Base-by-base conservation (phyloP, 2,888 invertebrate species). In the Clusia tigrina region DNA sequence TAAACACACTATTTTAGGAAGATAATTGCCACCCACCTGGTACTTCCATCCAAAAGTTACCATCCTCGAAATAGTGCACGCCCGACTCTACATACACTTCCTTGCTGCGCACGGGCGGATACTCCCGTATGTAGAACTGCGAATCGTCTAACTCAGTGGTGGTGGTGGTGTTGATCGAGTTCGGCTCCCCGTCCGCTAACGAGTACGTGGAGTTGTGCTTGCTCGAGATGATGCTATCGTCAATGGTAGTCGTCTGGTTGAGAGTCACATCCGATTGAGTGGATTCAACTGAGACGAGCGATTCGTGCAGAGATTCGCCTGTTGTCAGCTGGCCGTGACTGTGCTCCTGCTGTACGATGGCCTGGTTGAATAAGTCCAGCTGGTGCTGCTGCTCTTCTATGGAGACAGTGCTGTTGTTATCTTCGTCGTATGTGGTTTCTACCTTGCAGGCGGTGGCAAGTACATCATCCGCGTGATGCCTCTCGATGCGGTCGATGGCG, bases 1-100 rank as follows among this genome's bases (percentile, higher is more conserved):
- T 37, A 23, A 60, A 53, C 52, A 60, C 6, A 37, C 64, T 53
- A 10, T 20, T 48, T 23, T 17, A 25, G 15, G 17, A 26, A 32
- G 23, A 5, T 22, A 17, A 6, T n/a, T 46, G 17, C 20, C 22
- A 64, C 69, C 54, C 67, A 80, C 80, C 80, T 62, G 91, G 90
- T 67, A 92, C 92, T 88, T 95, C 95, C 85, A 95, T 93, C 90
- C 94, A 95, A 83, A 95, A 95, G 84, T 95, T 95, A 60, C 95
- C 95, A 85, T 95, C 95, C 81, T 94, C 94, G 74, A 93, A 93
- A 82, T 94, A 94, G 80, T 95, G 94, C 58, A 95, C 92, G 32
- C 94, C 94, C 76, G 93, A 91, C 80, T 94, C 94, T 68, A 92
- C 87, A 53, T 88, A 90, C 54, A 93, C 87, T 73, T 91, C 89